Conservation (phyloP, 2,797 vertebrate genomes). For the Neomorphus geoffroyi region DNA sequence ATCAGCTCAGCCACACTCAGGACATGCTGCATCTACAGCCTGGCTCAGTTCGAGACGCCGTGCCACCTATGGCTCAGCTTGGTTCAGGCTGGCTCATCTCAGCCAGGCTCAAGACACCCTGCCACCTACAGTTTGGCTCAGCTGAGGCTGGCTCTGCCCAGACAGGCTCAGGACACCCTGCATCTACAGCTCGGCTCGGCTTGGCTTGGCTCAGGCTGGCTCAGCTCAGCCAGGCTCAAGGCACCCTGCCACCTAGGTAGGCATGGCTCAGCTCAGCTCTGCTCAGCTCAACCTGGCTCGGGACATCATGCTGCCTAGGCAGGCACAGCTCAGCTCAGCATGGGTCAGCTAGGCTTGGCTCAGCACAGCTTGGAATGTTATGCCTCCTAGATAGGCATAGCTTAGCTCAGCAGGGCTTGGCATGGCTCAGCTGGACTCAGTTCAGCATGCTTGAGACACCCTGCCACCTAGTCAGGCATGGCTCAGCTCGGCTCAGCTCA, state of each 20-base stretch:
- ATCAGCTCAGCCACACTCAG: neutral
- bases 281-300: neutral
- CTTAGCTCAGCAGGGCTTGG: too few species aligned
- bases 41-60: accelerated
- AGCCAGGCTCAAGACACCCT: neutral
- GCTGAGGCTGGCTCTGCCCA: neutral
- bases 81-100: too few species aligned
- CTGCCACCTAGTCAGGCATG: neutral
- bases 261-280: neutral
- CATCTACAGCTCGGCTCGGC: too few species aligned
- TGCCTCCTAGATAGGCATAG: neutral
- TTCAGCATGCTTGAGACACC: neutral
- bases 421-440: neutral
- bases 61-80: neutral
- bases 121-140: neutral
- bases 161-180: neutral
- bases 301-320: neutral
- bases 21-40: too few species aligned
- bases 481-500: neutral
- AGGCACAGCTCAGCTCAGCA: neutral
- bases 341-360: neutral
- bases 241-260: neutral
- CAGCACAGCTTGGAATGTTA: neutral
- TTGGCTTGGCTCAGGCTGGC: neutral
- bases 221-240: neutral